These are phyloP conservation scores for Oxyteleia sp. DNA, from an alignment of 2,888 invertebrate genomes.

Conservation along the genomic window DNA sequence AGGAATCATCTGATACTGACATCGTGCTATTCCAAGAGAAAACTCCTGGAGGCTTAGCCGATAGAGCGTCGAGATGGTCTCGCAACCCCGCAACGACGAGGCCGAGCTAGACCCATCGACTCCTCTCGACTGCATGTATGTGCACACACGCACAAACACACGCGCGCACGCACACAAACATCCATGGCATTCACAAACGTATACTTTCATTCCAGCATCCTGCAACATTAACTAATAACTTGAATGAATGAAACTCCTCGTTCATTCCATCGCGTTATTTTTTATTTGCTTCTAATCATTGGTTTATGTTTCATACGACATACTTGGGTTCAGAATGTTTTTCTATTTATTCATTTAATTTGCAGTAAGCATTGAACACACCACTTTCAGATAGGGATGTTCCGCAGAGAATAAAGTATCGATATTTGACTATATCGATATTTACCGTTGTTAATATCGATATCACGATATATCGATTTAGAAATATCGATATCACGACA, in stretches of 20 bases:
- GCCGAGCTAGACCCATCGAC: constrained; percentile 51
- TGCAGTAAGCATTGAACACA: too few species aligned
- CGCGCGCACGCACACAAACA: neutral
- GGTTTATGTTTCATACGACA: too few species aligned
- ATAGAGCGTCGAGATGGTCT: constrained; percentile 17
- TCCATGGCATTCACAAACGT: constrained; percentile 20
- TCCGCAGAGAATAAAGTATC: too few species aligned
- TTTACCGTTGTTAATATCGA: too few species aligned
- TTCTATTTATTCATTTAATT: too few species aligned
- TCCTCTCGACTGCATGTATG: constrained; percentile 3
- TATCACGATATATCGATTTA: too few species aligned
- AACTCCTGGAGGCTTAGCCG: constrained; percentile 48
- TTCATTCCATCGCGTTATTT: constrained; percentile 9
- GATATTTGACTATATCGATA: too few species aligned
- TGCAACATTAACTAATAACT: constrained; percentile 43
- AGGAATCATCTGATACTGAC: constrained; percentile 31
- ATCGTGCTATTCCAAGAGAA: constrained; percentile 53
- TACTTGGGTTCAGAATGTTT: too few species aligned
- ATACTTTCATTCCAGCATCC: constrained; percentile 22
- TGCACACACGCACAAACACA: constrained; percentile 13
- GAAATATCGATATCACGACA: too few species aligned
- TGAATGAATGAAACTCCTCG: constrained; percentile 17
- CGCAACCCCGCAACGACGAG: constrained; percentile 41
- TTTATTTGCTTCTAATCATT: too few species aligned
- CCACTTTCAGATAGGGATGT: too few species aligned